These are phyloP conservation scores for Andrena fulva DNA, from an alignment of 2,888 invertebrate genomes.

Conservation along the genomic window DNA sequence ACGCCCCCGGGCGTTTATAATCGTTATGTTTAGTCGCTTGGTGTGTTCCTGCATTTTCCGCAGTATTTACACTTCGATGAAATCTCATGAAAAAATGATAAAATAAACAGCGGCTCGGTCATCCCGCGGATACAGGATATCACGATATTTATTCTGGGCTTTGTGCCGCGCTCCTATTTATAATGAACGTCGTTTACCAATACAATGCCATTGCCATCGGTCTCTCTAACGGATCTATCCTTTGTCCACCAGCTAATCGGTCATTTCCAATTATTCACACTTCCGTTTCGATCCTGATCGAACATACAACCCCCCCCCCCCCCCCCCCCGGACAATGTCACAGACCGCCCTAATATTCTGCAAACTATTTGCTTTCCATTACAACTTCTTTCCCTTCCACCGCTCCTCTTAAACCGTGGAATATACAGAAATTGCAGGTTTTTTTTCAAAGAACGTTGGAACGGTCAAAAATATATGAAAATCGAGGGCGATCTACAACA, in stretches of 20 bases:
- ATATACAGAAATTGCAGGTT: too few relatives aligned
- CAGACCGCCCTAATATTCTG: slow-evolving; percentile 1
- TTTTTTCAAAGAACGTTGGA: too few relatives aligned
- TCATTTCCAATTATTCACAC: slow-evolving; percentile 39
- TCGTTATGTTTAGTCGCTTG: slow-evolving; percentile 76
- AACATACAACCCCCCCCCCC: background rate
- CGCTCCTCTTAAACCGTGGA: too few relatives aligned
- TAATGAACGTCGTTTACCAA: slow-evolving; percentile 72
- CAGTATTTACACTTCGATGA: slow-evolving; percentile 73
- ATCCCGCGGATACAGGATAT: slow-evolving; percentile 68
- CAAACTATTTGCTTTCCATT: slow-evolving; percentile 1
- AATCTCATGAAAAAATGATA: slow-evolving; percentile 75
- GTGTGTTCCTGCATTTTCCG: slow-evolving; percentile 73
- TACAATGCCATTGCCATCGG: slow-evolving; percentile 48
- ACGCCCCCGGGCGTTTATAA: slow-evolving; percentile 72
- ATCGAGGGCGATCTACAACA: background rate
- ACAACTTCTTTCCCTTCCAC: too few relatives aligned
- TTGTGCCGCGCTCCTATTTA: slow-evolving; percentile 71
- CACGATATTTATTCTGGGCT: slow-evolving; percentile 73
- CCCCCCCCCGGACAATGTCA: background rate
- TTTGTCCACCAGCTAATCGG: slow-evolving; percentile 56
- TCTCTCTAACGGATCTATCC: slow-evolving; percentile 23
- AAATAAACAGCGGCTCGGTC: slow-evolving; percentile 69
- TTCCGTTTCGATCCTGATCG: slow-evolving; percentile 43
- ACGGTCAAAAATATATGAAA: background rate